Percentiles rank a stretch among this genome's conserved stretches.
phyloP scores from a whole-genome alignment of 2,888 invertebrate species.

The Rhamnusium bicolor region DNA sequence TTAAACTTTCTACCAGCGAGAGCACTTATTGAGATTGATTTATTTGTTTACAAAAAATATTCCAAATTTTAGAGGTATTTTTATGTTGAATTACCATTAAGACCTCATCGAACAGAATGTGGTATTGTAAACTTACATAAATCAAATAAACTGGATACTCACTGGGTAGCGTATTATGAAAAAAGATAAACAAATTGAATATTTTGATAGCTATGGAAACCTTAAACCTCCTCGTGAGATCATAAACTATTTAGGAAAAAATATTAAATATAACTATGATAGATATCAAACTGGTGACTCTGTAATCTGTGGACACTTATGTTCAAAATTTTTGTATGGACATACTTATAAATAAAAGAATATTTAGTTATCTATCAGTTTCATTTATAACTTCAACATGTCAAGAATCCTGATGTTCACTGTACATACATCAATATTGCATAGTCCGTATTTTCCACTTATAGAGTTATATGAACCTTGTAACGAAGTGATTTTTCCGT shows the following conservation, averaged over 20 bases:
- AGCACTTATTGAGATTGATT: constrained; percentile 59
- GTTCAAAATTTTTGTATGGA: not conserved
- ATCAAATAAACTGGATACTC: not conserved
- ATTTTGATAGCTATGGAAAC: constrained; percentile 5
- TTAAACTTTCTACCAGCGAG: constrained; percentile 53
- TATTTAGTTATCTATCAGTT: not conserved
- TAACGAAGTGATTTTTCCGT: too few relatives aligned
- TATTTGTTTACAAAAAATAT: constrained; percentile 45
- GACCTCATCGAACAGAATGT: constrained; percentile 51
- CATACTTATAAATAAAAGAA: not conserved
- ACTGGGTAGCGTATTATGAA: constrained; percentile 12
- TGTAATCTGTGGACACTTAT: not conserved
- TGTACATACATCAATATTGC: not conserved
- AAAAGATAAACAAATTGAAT: not conserved
- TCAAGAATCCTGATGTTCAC: not conserved
- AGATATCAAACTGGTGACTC: not conserved
- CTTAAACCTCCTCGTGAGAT: constrained; percentile 5
- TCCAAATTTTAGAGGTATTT: constrained; percentile 62
- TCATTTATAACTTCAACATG: not conserved
- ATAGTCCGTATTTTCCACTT: not conserved
- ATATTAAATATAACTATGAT: not conserved
- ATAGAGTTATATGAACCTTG: not conserved
- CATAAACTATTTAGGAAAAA: not conserved
- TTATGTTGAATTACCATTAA: constrained; percentile 64
- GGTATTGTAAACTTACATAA: constrained; percentile 54